These are phyloP conservation scores for Zosterops pallidus DNA, from an alignment of 2,113 vertebrate genomes.

Conservation along the genomic window DNA sequence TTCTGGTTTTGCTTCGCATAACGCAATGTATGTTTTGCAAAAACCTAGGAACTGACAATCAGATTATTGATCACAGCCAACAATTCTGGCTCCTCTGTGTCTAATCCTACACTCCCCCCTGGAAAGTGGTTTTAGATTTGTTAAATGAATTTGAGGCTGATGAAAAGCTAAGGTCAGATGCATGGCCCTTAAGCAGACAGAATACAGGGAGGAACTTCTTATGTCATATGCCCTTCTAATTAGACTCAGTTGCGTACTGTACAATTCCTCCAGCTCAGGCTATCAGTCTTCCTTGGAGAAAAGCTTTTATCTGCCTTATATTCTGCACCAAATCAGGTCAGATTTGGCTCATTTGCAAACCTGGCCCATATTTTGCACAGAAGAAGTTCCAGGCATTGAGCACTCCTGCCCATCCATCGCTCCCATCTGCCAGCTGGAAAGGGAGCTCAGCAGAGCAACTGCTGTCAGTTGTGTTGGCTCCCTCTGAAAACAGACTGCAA, in stretches of 20 bases:
- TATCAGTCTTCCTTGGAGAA: not conserved
- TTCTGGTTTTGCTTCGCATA: slow-evolving; percentile 54
- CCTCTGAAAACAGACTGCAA: not conserved
- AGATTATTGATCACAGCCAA: slow-evolving; percentile 59
- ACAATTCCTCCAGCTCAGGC: not conserved
- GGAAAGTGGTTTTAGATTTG: slow-evolving; percentile 32
- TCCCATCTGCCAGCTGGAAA: not conserved
- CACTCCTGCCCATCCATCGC: not conserved
- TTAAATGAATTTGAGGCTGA: slow-evolving; percentile 19
- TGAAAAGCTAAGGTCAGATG: slow-evolving; percentile 2
- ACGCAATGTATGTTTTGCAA: not conserved
- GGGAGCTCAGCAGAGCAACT: not conserved
- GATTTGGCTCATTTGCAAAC: not conserved
- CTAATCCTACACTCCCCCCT: slow-evolving; percentile 20
- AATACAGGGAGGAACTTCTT: not conserved
- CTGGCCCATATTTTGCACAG: not conserved
- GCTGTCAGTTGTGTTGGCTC: not conserved
- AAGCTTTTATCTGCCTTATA: not conserved
- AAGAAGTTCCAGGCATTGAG: not conserved
- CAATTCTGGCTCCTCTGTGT: slow-evolving; percentile 49
- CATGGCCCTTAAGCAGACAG: not conserved
- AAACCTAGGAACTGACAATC: slow-evolving; percentile 48
- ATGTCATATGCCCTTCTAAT: not conserved
- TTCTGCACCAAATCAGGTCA: not conserved
- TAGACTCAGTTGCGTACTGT: not conserved